These are phyloP conservation scores for Rhynchomys soricoides DNA, from an alignment of 2,113 vertebrate genomes.

Conservation along the genomic window DNA sequence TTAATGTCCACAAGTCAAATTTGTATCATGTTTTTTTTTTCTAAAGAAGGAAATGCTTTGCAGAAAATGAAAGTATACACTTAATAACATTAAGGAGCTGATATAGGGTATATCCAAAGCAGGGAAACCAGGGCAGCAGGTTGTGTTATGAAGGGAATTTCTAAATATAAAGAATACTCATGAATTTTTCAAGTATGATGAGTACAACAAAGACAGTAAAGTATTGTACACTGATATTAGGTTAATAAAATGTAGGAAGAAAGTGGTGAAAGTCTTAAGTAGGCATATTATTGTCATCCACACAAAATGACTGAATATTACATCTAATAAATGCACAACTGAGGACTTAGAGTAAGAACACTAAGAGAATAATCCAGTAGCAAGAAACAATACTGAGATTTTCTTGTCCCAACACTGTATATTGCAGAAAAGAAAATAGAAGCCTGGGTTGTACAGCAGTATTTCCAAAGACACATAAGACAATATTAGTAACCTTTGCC, in stretches of 20 bases:
- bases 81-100: conserved; percentile 30
- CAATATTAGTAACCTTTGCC: not conserved
- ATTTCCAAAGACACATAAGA: not conserved
- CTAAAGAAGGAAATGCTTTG: not conserved
- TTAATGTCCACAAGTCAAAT: conserved; percentile 50
- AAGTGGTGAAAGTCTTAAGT: not conserved
- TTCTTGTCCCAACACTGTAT: not conserved
- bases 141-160: conserved; percentile 22
- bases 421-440: not conserved
- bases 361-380: conserved; percentile 1
- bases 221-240: not conserved
- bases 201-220: not conserved
- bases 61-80: conserved; percentile 43
- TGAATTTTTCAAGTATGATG: not conserved
- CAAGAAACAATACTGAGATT: not conserved
- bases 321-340: not conserved
- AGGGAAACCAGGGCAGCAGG: not conserved
- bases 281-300: not conserved
- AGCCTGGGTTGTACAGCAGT: not conserved
- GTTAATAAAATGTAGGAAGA: conserved; percentile 16
- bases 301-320: not conserved
- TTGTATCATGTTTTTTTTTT: conserved; percentile 37
- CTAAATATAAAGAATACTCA: conserved; percentile 34
- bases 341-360: not conserved
- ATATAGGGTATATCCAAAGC: not conserved